phyloP scores from a whole-genome alignment of 2,113 vertebrate genomes.

The Rhabdomys dilectus region DNA sequence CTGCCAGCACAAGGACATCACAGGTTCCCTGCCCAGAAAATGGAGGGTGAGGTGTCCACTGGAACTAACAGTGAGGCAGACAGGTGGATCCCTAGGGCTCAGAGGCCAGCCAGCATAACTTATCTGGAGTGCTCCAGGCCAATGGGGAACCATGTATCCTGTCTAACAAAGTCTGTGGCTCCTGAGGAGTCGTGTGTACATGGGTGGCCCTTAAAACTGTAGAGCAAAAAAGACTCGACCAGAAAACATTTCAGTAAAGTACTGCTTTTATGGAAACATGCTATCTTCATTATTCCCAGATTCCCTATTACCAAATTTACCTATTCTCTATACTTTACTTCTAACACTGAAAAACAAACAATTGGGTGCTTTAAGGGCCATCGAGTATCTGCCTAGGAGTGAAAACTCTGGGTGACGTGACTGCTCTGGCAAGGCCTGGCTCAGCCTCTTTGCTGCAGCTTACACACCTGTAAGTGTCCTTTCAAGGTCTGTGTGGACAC shows the following conservation, averaged over 20 bases:
- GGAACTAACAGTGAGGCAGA: no score
- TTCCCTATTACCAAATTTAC: background rate
- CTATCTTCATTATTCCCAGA: background rate
- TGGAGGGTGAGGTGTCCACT: no score
- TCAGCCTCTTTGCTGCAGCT: background rate
- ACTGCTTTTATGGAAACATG: background rate
- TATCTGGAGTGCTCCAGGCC: background rate
- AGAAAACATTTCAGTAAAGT: background rate
- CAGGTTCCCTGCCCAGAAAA: no score
- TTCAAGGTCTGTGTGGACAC: background rate
- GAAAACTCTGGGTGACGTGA: background rate
- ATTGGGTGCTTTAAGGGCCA: background rate
- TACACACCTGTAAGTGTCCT: background rate
- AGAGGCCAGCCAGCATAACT: background rate
- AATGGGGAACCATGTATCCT: background rate
- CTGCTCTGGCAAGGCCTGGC: background rate
- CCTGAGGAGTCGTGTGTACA: background rate
- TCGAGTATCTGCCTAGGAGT: background rate
- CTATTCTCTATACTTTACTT: background rate
- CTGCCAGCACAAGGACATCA: background rate
- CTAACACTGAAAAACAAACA: background rate
- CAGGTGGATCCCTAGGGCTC: background rate
- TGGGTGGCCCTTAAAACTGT: background rate
- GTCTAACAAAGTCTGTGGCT: background rate
- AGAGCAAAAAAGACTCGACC: background rate